Conservation (phyloP, 2,888 invertebrate genomes). For the Chloromyia formosa region DNA sequence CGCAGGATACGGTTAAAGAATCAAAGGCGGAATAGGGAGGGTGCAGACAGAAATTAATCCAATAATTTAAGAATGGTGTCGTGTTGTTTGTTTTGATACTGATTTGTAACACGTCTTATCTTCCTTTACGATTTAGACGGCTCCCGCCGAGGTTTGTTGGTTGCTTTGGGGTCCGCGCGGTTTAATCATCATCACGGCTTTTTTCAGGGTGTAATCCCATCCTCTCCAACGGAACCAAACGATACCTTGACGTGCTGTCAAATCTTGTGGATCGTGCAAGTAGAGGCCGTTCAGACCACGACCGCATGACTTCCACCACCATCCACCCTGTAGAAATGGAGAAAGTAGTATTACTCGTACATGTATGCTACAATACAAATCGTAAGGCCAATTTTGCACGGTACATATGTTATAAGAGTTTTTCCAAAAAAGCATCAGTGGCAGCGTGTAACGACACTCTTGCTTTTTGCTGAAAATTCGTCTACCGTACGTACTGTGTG, state of each 20-base stretch:
- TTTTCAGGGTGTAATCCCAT: conserved; percentile 92
- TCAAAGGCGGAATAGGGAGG: too few relatives aligned
- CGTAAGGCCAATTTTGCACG: too few relatives aligned
- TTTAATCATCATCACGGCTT: conserved; percentile 91
- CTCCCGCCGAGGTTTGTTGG: conserved; percentile 19
- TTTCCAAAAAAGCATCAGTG: too few relatives aligned
- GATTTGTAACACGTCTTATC: conserved; percentile 16
- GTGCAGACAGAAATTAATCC: neutral
- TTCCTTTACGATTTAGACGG: neutral
- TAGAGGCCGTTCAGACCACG: conserved; percentile 89
- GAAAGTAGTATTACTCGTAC: too few relatives aligned
- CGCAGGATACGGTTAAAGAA: too few relatives aligned
- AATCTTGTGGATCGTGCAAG: conserved; percentile 87
- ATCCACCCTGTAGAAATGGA: conserved; percentile 72
- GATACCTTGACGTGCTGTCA: conserved; percentile 90
- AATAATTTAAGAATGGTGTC: conserved; percentile 21
- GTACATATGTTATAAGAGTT: too few relatives aligned
- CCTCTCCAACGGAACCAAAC: conserved; percentile 97
- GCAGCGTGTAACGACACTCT: too few relatives aligned
- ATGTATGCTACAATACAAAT: too few relatives aligned
- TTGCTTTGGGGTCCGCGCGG: conserved; percentile 66
- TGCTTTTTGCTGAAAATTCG: too few relatives aligned
- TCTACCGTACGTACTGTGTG: too few relatives aligned
- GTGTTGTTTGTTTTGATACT: conserved; percentile 24
- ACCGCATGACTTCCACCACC: conserved; percentile 97